Evolutionary conservation across 2,888 invertebrate genomes (phyloP).

Genomic region (Acanthosepion pharaonis): DNA sequence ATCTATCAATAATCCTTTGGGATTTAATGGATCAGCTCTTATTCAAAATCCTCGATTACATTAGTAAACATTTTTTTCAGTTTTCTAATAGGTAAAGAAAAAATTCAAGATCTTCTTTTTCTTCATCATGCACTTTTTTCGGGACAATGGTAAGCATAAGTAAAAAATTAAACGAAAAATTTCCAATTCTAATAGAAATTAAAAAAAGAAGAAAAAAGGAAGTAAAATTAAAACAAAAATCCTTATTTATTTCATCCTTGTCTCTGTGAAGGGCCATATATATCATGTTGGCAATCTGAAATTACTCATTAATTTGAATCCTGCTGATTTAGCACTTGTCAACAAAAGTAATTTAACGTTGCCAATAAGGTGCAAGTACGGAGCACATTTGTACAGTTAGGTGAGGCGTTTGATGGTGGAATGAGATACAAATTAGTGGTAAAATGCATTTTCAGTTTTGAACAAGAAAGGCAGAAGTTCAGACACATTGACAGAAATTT

Average conservation of each 20-base stretch:
- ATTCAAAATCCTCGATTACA: background rate
- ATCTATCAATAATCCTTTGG: constrained; percentile 4
- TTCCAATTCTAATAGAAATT: background rate
- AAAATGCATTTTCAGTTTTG: background rate
- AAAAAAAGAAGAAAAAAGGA: background rate
- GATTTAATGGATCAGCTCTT: background rate
- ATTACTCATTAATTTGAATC: background rate
- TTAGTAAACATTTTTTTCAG: background rate
- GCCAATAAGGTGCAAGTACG: background rate
- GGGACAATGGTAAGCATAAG: no score
- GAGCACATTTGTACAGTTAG: background rate
- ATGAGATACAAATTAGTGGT: background rate
- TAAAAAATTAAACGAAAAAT: no score
- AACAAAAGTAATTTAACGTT: background rate
- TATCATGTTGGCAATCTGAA: background rate
- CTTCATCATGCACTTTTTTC: background rate
- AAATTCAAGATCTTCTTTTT: background rate
- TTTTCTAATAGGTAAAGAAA: background rate
- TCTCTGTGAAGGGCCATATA: background rate
- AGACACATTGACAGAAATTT: background rate
- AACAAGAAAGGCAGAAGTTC: background rate
- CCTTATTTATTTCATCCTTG: background rate
- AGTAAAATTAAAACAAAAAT: background rate
- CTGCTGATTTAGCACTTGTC: background rate
- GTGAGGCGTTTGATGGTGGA: no score